Conservation (phyloP, 2,888 invertebrate species). For the Cephus nigrinus region DNA sequence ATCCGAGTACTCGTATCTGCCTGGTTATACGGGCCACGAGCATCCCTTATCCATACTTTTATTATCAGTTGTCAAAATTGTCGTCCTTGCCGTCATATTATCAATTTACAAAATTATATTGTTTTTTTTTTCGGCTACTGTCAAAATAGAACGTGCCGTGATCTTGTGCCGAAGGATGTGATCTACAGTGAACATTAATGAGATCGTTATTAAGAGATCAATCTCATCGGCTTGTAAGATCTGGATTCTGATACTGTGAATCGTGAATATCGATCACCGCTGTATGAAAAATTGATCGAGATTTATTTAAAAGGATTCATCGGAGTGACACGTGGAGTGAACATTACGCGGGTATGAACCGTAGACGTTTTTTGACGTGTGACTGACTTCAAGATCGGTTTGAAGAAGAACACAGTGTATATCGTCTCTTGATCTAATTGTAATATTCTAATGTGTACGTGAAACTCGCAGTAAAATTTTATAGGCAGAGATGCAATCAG, state of each 20-base stretch:
- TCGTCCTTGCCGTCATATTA: neutral
- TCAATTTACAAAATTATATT: neutral
- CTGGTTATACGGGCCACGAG: neutral
- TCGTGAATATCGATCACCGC: neutral
- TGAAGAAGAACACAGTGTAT: neutral
- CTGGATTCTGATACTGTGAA: neutral
- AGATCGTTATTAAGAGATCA: neutral
- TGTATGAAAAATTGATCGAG: neutral
- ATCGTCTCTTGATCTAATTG: neutral
- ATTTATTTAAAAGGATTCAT: neutral
- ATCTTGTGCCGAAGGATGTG: neutral
- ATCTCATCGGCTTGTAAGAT: neutral
- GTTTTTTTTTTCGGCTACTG: neutral
- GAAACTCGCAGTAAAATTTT: neutral
- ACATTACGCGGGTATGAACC: neutral
- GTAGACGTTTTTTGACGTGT: neutral
- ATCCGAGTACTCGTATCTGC: constrained; percentile 43
- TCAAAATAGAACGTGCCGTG: neutral
- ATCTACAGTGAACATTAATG: neutral
- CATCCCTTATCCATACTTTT: neutral
- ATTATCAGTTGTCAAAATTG: neutral
- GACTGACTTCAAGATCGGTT: neutral
- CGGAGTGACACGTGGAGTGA: neutral
- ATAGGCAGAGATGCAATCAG: neutral
- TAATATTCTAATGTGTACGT: neutral